Conservation (phyloP, 1,140 invertebrate genomes). For the Listronotus bonariensis region DNA sequence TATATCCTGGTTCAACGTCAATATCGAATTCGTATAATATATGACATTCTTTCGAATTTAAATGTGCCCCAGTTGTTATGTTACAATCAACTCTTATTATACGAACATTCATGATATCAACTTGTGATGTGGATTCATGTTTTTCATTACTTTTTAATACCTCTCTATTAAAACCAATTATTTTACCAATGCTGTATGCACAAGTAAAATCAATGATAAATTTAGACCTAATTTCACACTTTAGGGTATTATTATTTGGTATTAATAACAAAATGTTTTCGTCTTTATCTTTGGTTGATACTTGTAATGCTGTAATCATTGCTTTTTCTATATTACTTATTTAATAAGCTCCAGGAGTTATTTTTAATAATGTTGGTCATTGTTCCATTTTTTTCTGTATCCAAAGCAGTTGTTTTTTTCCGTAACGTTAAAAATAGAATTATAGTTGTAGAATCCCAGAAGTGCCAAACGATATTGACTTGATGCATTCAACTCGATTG, state of each 20-base stretch:
- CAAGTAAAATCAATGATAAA: conserved; percentile 20
- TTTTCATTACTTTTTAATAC: conserved; percentile 4
- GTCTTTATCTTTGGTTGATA: neutral
- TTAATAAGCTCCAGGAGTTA: conserved; percentile 20
- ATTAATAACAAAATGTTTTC: neutral
- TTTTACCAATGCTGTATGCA: neutral
- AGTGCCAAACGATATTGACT: conserved; percentile 20
- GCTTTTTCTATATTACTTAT: conserved; percentile 7
- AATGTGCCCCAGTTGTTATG: conserved; percentile 22
- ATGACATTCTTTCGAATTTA: conserved; percentile 19
- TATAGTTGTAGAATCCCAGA: conserved; percentile 26
- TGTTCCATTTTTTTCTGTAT: neutral
- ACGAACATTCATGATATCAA: no score
- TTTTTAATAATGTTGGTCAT: neutral
- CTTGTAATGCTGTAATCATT: conserved; percentile 2
- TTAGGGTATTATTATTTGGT: conserved; percentile 27
- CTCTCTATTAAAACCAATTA: conserved; percentile 17
- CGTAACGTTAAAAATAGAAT: conserved; percentile 23
- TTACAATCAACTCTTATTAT: no score
- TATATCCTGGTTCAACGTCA: conserved; percentile 26
- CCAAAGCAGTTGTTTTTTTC: conserved; percentile 23
- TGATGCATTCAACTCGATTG: conserved; percentile 26
- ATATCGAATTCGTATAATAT: conserved; percentile 27
- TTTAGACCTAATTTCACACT: conserved; percentile 19
- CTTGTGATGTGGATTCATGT: conserved; percentile 27